Percentiles rank a stretch among this genome's conserved stretches.
phyloP scores from a whole-genome alignment of 2,888 invertebrate genomes.

The Melieria omissa region DNA sequence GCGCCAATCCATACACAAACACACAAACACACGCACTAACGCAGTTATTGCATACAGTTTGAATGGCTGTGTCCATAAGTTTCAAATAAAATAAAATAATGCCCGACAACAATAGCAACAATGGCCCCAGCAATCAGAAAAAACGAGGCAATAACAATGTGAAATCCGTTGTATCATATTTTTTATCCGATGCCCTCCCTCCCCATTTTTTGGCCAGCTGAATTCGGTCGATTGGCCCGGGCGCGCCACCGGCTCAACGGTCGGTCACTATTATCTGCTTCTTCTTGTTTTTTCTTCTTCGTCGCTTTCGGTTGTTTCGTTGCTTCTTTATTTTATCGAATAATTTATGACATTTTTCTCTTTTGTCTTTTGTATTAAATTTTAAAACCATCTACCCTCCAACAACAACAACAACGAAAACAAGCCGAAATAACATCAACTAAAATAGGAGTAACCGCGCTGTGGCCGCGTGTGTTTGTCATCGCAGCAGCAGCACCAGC shows the following conservation, averaged over 20 bases:
- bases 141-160: conserved; percentile 28
- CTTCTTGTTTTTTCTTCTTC: conserved; percentile 29
- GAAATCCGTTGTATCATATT: conserved; percentile 39
- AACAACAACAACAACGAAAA: no score
- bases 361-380: conserved; percentile 61
- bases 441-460: no score
- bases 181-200: background rate
- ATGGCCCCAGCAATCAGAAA: conserved; percentile 3
- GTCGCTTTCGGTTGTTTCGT: no score
- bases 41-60: no score
- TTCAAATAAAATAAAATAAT: conserved; percentile 25
- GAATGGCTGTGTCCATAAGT: no score
- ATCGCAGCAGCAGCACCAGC: conserved; percentile 18
- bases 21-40: no score
- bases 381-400: conserved; percentile 30
- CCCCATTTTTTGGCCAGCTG: no score
- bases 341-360: conserved; percentile 63
- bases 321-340: conserved; percentile 47
- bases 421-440: no score
- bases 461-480: conserved; percentile 6
- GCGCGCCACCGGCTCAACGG: no score
- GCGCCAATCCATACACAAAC: conserved; percentile 10
- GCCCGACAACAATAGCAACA: conserved; percentile 28
- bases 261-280: conserved; percentile 10
- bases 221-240: no score